Conservation (phyloP, 1,140 invertebrate species). For the Macrocentrus cingulum region DNA sequence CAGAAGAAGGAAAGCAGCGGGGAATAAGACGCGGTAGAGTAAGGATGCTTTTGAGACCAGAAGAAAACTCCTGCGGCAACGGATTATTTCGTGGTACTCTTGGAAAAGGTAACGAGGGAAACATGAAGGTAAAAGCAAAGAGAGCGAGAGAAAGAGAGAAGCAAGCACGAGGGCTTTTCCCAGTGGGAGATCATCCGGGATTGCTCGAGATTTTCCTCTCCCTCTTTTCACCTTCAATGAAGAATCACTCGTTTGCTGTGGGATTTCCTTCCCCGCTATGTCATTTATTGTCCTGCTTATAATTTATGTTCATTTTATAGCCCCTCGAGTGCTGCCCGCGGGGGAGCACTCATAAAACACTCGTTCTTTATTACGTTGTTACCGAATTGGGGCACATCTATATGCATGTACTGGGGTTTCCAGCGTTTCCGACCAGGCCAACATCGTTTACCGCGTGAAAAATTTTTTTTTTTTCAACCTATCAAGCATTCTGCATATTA, state of each 20-base stretch:
- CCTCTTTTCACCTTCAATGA: background rate
- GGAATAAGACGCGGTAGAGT: background rate
- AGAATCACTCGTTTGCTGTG: conserved; percentile 6
- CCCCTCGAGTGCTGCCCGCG: background rate
- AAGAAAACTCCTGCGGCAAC: background rate
- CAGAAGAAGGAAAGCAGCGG: background rate
- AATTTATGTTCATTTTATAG: conserved; percentile 7
- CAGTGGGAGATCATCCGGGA: conserved; percentile 4
- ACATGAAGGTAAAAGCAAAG: background rate
- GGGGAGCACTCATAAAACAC: conserved; percentile 1
- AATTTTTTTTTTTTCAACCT: too few species aligned
- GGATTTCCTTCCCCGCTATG: conserved; percentile 1
- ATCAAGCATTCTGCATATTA: too few species aligned
- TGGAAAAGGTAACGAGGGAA: too few species aligned
- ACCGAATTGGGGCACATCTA: background rate
- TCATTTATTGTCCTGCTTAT: conserved; percentile 1
- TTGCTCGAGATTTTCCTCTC: conserved; percentile 8
- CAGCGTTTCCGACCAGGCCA: too few species aligned
- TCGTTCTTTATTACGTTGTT: conserved; percentile 7
- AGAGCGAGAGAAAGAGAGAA: background rate
- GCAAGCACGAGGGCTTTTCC: too few species aligned
- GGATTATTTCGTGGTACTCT: conserved; percentile 14
- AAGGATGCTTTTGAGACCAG: background rate
- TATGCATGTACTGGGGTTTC: background rate
- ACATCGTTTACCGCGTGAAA: too few species aligned